Base-by-base conservation (phyloP, 2,797 vertebrate genomes). In the Falco peregrinus region DNA sequence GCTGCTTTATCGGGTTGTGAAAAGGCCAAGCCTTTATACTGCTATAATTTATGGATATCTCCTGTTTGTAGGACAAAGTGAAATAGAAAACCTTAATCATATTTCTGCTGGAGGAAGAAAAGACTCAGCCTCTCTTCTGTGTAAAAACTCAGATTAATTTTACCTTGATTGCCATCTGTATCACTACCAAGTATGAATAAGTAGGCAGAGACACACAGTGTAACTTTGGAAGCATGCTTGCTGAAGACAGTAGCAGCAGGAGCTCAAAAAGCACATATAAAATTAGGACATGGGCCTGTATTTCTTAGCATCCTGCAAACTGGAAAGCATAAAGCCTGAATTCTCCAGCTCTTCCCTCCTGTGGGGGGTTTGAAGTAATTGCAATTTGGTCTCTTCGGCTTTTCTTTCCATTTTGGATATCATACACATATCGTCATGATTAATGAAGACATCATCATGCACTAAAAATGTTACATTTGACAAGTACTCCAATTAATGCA, bases 31-130 rank as follows among this genome's bases (percentile, higher is more conserved):
- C 54, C 69, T 96, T 95, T 93, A 88, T 93, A 60, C 25, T 86
- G 89, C 65, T 93, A 4, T 96, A 94, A 94, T 96, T 97, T 96
- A 96, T 94, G 82, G 89, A 88, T 95, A 88, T 92, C 90, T 86
- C 54, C 84, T 95, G 84, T 87, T 94, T 91, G 82, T 96, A 94
- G 90, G 96, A 96, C 92, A 96, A 96, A 95, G 65, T 85, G 68
- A 96, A 93, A 93, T 37, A 91, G 90, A 85, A 96, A 96, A 93
- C 84, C 78, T 79, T 95, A 85, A 94, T 95, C 59, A 79, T 89
- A 81, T 92, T 96, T 89, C 74, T 93, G 29, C 68, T 78, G 37
- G 47, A 92, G 69, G 59, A 92, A 91, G 63, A 93, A 93, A 95
- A 91, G 69, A 59, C n/a, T 93, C 78, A 75, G 13, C 11, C 33